A percentile compares a stretch with the other conserved stretches of the same genome.
These are phyloP conservation scores for Troides aeacus DNA, from an alignment of 2,888 invertebrate genomes.

Conservation along the genomic window DNA sequence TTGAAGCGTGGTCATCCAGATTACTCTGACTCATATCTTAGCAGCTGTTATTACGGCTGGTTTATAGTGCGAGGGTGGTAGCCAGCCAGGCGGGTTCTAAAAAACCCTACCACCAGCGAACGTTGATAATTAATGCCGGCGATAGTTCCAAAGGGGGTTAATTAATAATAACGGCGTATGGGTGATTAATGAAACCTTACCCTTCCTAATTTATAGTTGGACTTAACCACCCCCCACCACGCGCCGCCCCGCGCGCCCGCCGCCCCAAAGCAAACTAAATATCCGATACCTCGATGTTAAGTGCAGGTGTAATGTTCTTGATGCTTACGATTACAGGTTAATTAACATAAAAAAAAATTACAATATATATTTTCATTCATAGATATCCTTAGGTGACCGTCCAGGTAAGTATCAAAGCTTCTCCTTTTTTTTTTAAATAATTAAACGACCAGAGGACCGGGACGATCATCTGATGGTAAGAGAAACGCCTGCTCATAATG, in stretches of 20 bases:
- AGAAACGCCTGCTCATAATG: too few species aligned
- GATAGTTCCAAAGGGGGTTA: conserved; percentile 76
- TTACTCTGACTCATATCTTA: too few species aligned
- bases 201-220: conserved; percentile 81
- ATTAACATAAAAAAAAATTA: not conserved
- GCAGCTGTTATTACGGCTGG: too few species aligned
- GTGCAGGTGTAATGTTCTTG: conserved; percentile 47
- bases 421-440: too few species aligned
- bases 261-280: conserved; percentile 79
- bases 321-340: conserved; percentile 41
- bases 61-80: too few species aligned
- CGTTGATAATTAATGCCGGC: conserved; percentile 76
- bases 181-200: conserved; percentile 81
- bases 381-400: too few species aligned
- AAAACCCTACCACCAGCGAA: conserved; percentile 29
- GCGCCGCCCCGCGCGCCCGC: conserved; percentile 36
- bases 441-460: too few species aligned
- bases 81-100: too few species aligned
- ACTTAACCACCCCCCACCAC: conserved; percentile 72
- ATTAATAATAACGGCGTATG: conserved; percentile 81
- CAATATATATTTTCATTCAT: too few species aligned
- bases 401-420: too few species aligned
- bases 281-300: conserved; percentile 78
- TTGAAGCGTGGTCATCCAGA: too few species aligned
- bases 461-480: too few species aligned